A percentile compares a stretch with the other conserved stretches of the same genome.
phyloP scores from a whole-genome alignment of 2,888 invertebrate genomes.

The Gymnosoma rotundatum region DNA sequence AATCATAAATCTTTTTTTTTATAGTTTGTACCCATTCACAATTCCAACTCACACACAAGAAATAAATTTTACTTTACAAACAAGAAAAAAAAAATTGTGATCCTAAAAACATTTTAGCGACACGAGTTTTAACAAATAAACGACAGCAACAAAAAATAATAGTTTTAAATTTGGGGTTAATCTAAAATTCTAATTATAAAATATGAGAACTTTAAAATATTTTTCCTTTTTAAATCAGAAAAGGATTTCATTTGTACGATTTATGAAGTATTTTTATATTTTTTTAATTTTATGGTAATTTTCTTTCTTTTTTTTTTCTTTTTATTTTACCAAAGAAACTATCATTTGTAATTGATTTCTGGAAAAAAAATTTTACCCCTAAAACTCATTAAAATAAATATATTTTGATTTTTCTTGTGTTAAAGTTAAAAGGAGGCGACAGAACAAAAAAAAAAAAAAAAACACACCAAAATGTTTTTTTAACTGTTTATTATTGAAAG shows the following conservation, averaged over 20 bases:
- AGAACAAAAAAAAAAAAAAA: not conserved
- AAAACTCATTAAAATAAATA: conserved; percentile 27
- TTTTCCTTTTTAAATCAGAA: conserved; percentile 12
- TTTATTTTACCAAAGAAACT: not conserved
- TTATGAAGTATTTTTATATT: conserved; percentile 33
- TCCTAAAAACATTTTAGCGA: conserved; percentile 11
- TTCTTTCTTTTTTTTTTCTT: not conserved
- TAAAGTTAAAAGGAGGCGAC: not conserved
- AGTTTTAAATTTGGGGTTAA: too few relatives aligned
- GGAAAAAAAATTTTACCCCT: conserved; percentile 46
- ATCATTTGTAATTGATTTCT: not conserved
- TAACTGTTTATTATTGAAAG: too few relatives aligned
- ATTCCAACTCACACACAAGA: conserved; percentile 9
- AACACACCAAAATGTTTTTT: not conserved
- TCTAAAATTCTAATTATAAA: too few relatives aligned
- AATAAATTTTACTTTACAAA: conserved; percentile 14
- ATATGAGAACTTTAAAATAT: too few relatives aligned
- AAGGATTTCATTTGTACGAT: conserved; percentile 47
- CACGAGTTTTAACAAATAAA: not conserved
- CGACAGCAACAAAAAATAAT: not conserved
- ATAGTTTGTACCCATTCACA: conserved; percentile 20
- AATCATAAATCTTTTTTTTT: conserved; percentile 51
- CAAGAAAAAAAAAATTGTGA: not conserved
- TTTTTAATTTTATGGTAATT: conserved; percentile 18
- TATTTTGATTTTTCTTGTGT: not conserved